Conservation (phyloP, 2,888 invertebrate species). For the Drosophila buzzatii region DNA sequence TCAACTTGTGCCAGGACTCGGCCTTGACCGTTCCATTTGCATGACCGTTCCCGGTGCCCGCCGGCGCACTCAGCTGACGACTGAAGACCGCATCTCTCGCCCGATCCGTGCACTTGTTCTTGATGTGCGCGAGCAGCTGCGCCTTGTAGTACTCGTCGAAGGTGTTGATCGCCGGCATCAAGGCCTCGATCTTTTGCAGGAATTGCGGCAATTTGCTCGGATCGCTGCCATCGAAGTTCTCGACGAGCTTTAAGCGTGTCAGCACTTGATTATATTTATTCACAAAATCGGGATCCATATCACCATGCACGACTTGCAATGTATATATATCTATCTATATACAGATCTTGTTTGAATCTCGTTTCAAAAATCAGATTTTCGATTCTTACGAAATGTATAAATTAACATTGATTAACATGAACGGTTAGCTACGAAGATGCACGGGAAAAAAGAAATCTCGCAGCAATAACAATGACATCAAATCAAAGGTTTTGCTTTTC, state of each 20-base stretch:
- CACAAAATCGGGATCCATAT: slow-evolving; percentile 73
- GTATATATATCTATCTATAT: slow-evolving; percentile 1
- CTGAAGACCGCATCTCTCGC: slow-evolving; percentile 71
- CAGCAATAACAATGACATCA: slow-evolving; percentile 28
- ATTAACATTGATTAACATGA: slow-evolving; percentile 80
- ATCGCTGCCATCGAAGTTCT: slow-evolving; percentile 72
- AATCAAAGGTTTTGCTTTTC: neutral
- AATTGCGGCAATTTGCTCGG: slow-evolving; percentile 66
- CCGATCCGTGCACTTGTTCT: slow-evolving; percentile 75
- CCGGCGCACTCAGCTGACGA: slow-evolving; percentile 66
- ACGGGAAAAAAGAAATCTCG: slow-evolving; percentile 10
- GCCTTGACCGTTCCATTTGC: slow-evolving; percentile 38
- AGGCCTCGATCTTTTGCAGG: slow-evolving; percentile 63
- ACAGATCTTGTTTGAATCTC: slow-evolving; percentile 4
- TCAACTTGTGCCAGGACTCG: slow-evolving; percentile 68
- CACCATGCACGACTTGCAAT: slow-evolving; percentile 24
- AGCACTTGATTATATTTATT: slow-evolving; percentile 72
- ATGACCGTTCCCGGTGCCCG: slow-evolving; percentile 34
- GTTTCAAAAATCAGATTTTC: slow-evolving; percentile 40
- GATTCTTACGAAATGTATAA: slow-evolving; percentile 79
- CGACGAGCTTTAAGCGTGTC: slow-evolving; percentile 65
- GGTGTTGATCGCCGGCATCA: slow-evolving; percentile 62
- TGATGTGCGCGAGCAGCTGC: slow-evolving; percentile 64
- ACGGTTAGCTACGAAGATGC: slow-evolving; percentile 59
- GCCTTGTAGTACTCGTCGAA: slow-evolving; percentile 71